Base-by-base conservation (phyloP, 2,888 invertebrate species). In the Monochamus alternatus region DNA sequence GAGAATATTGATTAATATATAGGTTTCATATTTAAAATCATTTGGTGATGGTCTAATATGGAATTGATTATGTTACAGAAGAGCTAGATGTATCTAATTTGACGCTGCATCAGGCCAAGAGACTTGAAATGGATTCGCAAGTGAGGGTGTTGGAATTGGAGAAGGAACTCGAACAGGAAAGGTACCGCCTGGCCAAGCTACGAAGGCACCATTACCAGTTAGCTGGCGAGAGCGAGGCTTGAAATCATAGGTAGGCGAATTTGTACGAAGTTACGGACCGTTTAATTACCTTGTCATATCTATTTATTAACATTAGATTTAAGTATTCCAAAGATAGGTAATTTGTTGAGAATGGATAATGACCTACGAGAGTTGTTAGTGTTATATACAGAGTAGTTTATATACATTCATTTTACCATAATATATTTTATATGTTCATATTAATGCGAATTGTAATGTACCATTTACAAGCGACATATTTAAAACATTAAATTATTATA, bases 121-220 rank as follows among this genome's bases (percentile, higher is more conserved):
- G 96, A 52, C 91, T 97, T 83, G 99, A 99, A 91, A 98, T 99
- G 97, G 98, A 99, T 89, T 95, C 97, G 81, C 98, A 98, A 90
- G 97, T 98, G 60, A 93, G 96, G 85, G 96, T 98, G 75, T 90
- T 99, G 81, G 97, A 98, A 90, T 90, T 98, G 82, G 98, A 99
- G 88, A 95, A 95, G 80, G 94, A 95, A 73, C 90, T 99, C 80
- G 96, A 97, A 87, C 95, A 94, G 81, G 98, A 99, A 90, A 92
- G 99, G 78, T 91, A 94, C 80, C 92, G 94, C 80, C 91, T 99
- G 81, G 93, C 97, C 38, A 95, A 97, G 75, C 91, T 99, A 75
- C 92, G 99, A 77, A 95, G 95, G 86, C 94, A 96, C 81, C 98
- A 99, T 90, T 99, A 99, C 90, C 95, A 95, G 85, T 91, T 96